Base-by-base conservation (phyloP, 2,888 invertebrate species). In the Epistrophella euchroma region DNA sequence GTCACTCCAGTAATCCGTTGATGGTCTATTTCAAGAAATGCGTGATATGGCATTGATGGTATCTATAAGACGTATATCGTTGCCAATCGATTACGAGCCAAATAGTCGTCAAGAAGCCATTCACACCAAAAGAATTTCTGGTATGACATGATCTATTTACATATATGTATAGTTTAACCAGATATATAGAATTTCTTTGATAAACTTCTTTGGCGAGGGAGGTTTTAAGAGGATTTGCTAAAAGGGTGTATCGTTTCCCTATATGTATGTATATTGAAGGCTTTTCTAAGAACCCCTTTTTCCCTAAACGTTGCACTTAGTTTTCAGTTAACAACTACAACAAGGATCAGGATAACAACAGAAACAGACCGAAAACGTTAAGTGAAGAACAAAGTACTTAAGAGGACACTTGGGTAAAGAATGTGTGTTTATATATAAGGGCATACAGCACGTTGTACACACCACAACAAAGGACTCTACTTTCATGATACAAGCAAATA, bases 71-170 rank as follows among this genome's bases (percentile, higher is more conserved):
- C 37, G n/a, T 9, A 10, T 37, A 66, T 66, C 19, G 45, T 32
- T 47, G 19, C 25, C 37, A 52, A 68, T 52, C 37, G 52, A 68
- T 68, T 68, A 35, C 22, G 22, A 25, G 19, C 19, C 28, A 47
- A 66, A 35, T 66, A 35, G 52, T 52, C 37, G 66, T 66, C 58
- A 73, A 64, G 79, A 79, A 79, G 79, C 79, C 79, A 79, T 79
- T 79, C 32, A 32, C 68, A 52, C 25, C 28, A 58, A 17, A 40
- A 73, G 66, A 66, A 28, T 73, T 40, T 72, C 1, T 15, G 35
- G 45, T 13, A 40, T 28, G 70, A 22, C n/a, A n/a, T n/a, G 78
- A 19, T 58, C 35, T 35, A 55, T 35, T 35, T 37, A 1, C 3
- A 22, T 7, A 15, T 25, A 7, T 25, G 2, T 52, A 28, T 9